phyloP scores from a whole-genome alignment of 1,140 invertebrate genomes.

The Listronotus oregonensis region DNA sequence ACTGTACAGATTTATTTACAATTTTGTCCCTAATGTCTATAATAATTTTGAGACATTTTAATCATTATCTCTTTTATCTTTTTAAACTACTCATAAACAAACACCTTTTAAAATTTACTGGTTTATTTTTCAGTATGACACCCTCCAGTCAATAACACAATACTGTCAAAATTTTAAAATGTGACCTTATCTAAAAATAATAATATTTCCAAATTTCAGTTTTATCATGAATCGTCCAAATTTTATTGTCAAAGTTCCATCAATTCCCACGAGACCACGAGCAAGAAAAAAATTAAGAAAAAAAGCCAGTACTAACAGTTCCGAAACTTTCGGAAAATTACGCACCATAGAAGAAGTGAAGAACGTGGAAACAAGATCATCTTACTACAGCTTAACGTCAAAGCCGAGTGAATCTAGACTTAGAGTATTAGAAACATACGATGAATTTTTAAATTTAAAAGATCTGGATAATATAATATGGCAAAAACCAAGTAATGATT shows the following conservation, averaged over 20 bases:
- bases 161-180: no score
- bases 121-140: no score
- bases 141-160: no score
- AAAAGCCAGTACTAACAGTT: not conserved
- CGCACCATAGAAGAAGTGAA: conserved; percentile 6
- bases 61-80: no score
- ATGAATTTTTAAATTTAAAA: conserved; percentile 25
- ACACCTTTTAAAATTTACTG: no score
- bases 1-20: no score
- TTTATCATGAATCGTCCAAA: conserved; percentile 10
- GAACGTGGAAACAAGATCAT: conserved; percentile 3
- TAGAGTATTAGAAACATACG: conserved; percentile 25
- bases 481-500: no score
- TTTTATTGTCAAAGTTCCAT: conserved; percentile 7
- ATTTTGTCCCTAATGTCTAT: no score
- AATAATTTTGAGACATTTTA: no score
- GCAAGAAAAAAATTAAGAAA: conserved; percentile 7
- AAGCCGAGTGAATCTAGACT: not conserved
- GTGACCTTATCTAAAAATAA: no score
- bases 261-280: not conserved
- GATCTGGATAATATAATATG: conserved; percentile 10
- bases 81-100: no score
- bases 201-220: conserved; percentile 10
- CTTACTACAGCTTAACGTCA: conserved; percentile 17
- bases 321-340: not conserved